Conservation (phyloP, 2,797 vertebrate genomes). For the Yasuhikotakia modesta region DNA sequence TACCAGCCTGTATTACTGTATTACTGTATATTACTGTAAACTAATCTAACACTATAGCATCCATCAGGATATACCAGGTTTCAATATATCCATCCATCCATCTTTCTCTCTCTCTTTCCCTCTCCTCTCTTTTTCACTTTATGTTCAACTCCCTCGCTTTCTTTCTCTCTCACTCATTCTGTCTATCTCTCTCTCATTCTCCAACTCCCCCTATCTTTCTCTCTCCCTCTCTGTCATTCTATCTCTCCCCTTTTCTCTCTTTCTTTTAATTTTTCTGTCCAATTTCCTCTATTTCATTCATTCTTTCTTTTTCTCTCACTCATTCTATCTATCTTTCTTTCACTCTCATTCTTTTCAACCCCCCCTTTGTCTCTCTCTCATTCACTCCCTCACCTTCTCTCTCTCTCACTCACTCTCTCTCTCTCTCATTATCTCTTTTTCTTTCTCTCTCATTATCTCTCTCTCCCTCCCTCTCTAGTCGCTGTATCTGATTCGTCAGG, state of each 20-base stretch:
- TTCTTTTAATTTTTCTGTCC: too few relatives aligned
- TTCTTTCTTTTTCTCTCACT: too few relatives aligned
- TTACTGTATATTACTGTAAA: not conserved
- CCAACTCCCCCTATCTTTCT: too few relatives aligned
- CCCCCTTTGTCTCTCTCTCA: conserved; percentile 1
- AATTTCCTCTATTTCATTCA: too few relatives aligned
- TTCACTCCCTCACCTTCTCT: conserved; percentile 31
- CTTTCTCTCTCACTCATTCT: not conserved
- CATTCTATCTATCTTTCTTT: not conserved
- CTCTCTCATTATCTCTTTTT: conserved; percentile 13
- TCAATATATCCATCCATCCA: too few relatives aligned
- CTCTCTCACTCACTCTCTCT: not conserved
- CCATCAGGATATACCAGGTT: too few relatives aligned
- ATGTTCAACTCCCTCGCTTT: too few relatives aligned
- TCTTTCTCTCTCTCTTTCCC: not conserved
- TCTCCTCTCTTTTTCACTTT: too few relatives aligned
- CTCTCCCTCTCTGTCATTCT: not conserved
- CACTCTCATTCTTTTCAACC: too few relatives aligned
- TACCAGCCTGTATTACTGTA: not conserved
- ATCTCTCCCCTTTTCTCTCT: conserved; percentile 31
- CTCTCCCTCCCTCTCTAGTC: conserved; percentile 73
- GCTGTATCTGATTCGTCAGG: conserved; percentile 88
- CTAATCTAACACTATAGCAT: not conserved
- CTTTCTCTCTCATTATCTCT: not conserved
- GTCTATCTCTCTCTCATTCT: conserved; percentile 16